Evolutionary conservation across 2,113 vertebrate species (phyloP).

Genomic region (Asarcornis scutulata): DNA sequence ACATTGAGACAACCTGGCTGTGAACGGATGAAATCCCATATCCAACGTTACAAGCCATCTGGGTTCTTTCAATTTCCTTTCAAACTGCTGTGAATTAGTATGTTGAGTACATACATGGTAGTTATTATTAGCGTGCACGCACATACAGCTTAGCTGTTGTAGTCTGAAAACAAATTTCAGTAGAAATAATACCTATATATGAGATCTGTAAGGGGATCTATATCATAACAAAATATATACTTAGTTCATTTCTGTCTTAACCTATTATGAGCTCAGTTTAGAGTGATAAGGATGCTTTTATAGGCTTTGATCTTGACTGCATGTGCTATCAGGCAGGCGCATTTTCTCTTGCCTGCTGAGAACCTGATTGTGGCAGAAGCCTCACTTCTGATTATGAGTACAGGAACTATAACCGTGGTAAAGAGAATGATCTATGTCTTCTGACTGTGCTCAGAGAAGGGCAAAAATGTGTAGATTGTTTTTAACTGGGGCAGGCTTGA

Average conservation of each 20-base stretch:
- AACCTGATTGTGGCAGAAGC: not conserved
- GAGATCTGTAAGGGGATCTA: not conserved
- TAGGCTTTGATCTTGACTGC: not conserved
- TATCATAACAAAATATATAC: not conserved
- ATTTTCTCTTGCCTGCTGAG: not conserved
- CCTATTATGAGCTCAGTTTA: not conserved
- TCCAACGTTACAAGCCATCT: not conserved
- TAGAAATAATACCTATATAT: not conserved
- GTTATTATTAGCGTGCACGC: not conserved
- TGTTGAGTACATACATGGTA: not conserved
- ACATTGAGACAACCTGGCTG: not conserved
- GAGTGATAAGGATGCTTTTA: not conserved
- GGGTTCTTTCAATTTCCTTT: not conserved
- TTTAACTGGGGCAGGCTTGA: not conserved
- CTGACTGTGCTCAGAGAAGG: not conserved
- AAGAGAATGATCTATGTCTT: not conserved
- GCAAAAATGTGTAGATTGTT: fast-evolving
- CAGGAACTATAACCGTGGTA: not conserved
- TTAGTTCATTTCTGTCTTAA: not conserved
- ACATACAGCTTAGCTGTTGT: not conserved
- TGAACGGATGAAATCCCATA: not conserved
- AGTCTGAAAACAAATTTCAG: not conserved
- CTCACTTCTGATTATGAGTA: not conserved
- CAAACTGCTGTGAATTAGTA: not conserved
- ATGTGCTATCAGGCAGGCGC: not conserved